Evolutionary conservation across 2,888 invertebrate genomes (phyloP).

Genomic region (Aleiodes alternator): DNA sequence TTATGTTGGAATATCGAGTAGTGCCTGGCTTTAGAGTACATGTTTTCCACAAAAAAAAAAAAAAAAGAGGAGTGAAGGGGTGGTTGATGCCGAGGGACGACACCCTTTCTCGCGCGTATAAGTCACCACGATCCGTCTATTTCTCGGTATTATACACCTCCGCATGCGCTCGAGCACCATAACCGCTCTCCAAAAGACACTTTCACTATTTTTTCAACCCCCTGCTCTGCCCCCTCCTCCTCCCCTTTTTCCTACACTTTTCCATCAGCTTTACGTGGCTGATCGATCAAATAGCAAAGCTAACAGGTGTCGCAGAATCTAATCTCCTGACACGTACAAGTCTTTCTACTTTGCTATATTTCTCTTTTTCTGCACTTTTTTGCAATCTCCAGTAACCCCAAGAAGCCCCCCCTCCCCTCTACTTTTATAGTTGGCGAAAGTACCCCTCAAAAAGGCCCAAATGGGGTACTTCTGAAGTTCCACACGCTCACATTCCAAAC

Average conservation of each 20-base stretch:
- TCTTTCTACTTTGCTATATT: slow-evolving; percentile 71
- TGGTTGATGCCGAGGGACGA: slow-evolving; percentile 35
- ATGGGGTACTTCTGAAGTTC: too few relatives aligned
- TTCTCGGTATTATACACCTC: slow-evolving; percentile 43
- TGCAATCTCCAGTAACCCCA: not conserved
- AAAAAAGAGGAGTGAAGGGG: slow-evolving; percentile 45
- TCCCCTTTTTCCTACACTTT: slow-evolving; percentile 9
- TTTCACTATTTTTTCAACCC: slow-evolving; percentile 44
- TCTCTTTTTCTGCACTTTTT: slow-evolving; percentile 42
- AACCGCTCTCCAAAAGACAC: slow-evolving; percentile 33
- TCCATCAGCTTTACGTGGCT: slow-evolving; percentile 47
- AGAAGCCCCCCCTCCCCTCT: too few relatives aligned
- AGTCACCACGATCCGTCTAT: slow-evolving; percentile 55
- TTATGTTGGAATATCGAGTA: slow-evolving; percentile 69
- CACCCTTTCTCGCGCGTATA: slow-evolving; percentile 24
- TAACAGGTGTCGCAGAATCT: slow-evolving; percentile 66
- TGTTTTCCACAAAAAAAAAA: slow-evolving; percentile 63
- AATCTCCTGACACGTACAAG: slow-evolving; percentile 68
- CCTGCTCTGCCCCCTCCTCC: too few relatives aligned
- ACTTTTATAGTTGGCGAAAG: too few relatives aligned
- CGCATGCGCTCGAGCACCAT: slow-evolving; percentile 43
- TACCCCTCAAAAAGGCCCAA: too few relatives aligned
- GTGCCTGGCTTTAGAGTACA: slow-evolving; percentile 61
- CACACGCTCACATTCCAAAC: too few relatives aligned
- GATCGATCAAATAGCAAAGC: slow-evolving; percentile 72